phyloP scores from a whole-genome alignment of 2,113 vertebrate genomes.

The Eubucco bourcierii region DNA sequence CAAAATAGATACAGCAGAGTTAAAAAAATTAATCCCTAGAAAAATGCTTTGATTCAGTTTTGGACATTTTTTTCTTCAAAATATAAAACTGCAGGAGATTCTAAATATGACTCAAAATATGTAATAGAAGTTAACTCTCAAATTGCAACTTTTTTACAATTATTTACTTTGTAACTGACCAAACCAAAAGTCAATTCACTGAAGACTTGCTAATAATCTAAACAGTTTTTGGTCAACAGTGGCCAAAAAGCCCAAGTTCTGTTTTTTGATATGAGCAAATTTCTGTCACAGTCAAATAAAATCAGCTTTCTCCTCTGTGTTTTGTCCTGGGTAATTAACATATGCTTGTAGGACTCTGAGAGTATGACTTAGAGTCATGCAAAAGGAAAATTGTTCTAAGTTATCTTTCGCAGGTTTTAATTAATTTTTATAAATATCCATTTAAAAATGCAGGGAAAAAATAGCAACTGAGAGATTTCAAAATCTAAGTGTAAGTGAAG shows the following conservation, averaged over 20 bases:
- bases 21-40: neutral
- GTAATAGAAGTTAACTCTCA: neutral
- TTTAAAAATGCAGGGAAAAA: neutral
- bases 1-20: neutral
- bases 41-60: neutral
- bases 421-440: neutral
- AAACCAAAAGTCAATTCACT: neutral
- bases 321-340: neutral
- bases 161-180: neutral
- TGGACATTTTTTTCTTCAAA: neutral
- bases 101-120: neutral
- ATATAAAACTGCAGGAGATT: neutral
- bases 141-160: neutral
- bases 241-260: accelerated
- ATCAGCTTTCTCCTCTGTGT: neutral
- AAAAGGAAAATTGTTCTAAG: neutral
- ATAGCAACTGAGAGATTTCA: neutral
- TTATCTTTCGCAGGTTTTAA: neutral
- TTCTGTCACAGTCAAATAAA: neutral
- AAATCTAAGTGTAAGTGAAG: neutral
- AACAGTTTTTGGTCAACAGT: neutral
- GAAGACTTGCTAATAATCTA: neutral
- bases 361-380: accelerated
- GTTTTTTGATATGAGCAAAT: neutral
- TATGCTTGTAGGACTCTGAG: neutral